Evolutionary conservation across 2,888 invertebrate species (phyloP).

Genomic region (Epinotia bilunana): DNA sequence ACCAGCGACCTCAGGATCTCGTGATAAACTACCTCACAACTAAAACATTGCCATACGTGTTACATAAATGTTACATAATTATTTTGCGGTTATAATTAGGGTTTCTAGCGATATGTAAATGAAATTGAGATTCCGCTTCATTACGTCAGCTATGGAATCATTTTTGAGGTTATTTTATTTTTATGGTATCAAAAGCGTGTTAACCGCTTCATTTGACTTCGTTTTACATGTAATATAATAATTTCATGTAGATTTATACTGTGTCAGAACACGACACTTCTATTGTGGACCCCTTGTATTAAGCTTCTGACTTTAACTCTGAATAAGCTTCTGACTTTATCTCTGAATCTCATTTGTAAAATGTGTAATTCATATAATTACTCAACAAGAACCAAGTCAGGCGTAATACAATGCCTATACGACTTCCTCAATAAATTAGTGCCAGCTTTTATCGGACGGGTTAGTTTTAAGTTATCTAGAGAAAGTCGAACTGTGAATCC

Average conservation of each 20-base stretch:
- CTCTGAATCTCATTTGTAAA: conserved; percentile 22
- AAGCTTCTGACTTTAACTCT: background rate
- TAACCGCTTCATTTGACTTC: conserved; percentile 23
- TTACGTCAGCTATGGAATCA: conserved; percentile 25
- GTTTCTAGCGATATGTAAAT: conserved; percentile 31
- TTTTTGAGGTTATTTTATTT: conserved; percentile 31
- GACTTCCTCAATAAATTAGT: conserved; percentile 31
- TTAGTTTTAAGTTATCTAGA: conserved; percentile 19
- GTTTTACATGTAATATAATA: conserved; percentile 5
- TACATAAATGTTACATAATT: conserved; percentile 42
- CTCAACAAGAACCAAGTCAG: conserved; percentile 1
- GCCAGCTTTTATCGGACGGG: conserved; percentile 10
- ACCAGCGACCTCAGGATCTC: conserved; percentile 57
- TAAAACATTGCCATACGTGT: conserved; percentile 43
- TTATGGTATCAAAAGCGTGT: conserved; percentile 21
- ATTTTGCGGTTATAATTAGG: conserved; percentile 43
- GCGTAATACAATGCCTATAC: conserved; percentile 19
- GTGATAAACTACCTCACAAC: conserved; percentile 49
- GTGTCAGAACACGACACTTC: background rate
- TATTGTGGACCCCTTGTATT: background rate
- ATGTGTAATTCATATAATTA: conserved; percentile 15
- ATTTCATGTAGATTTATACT: conserved; percentile 18
- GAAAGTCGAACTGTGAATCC: conserved; percentile 24
- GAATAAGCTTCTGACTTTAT: conserved; percentile 14
- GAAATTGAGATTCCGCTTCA: conserved; percentile 31